Evolutionary conservation across 2,797 vertebrate species (phyloP).

Genomic region (Eulemur albifrons): DNA sequence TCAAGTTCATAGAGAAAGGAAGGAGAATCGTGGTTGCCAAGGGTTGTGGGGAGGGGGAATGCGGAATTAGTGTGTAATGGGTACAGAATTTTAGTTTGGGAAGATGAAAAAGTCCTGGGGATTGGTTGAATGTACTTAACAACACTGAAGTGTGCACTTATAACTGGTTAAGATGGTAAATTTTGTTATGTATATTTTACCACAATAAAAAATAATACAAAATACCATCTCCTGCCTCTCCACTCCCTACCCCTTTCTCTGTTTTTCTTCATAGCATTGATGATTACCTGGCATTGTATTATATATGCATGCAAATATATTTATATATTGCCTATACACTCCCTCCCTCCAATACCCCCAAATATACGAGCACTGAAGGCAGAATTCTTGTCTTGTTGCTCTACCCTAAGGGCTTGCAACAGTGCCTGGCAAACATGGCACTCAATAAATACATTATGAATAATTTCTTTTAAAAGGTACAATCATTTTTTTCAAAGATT

Average conservation of each 20-base stretch:
- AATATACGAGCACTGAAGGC: not conserved
- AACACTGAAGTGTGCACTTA: not conserved
- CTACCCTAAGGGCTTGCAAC: not conserved
- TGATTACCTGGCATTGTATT: not conserved
- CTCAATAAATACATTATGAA: not conserved
- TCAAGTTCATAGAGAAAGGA: not conserved
- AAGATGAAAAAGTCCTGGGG: not conserved
- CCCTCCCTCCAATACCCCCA: not conserved
- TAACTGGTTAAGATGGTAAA: not conserved
- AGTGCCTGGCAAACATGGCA: not conserved
- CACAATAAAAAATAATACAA: not conserved
- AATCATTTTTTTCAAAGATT: constrained; percentile 85
- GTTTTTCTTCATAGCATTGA: not conserved
- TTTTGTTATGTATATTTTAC: not conserved
- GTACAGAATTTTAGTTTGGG: not conserved
- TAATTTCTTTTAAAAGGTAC: constrained; percentile 79
- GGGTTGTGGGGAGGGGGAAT: fast-evolving
- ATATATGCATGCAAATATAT: too few species aligned
- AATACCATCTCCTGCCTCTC: not conserved
- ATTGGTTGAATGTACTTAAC: not conserved
- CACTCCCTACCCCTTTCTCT: not conserved
- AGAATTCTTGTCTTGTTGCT: not conserved
- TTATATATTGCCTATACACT: not conserved
- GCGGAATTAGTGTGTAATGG: not conserved
- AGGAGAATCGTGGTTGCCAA: not conserved